Evolutionary conservation across 2,888 invertebrate species (phyloP), one percentile per base, ranked within the genome.

Genomic region (Mellilla xanthometata): DNA sequence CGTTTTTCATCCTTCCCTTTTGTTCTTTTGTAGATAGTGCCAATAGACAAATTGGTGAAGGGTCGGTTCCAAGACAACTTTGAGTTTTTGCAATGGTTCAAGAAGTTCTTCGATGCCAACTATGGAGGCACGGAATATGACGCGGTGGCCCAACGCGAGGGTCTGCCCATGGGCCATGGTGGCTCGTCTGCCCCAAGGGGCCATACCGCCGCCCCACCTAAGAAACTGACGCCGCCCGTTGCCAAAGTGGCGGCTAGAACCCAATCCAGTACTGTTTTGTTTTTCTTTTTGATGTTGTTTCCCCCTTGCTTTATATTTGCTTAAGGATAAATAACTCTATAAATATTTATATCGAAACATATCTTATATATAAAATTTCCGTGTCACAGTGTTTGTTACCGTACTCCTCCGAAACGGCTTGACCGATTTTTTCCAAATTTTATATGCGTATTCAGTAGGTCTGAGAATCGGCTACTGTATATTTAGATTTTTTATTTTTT

Each of bases 1-100:
- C 63, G 51, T 68, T 76, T 75, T 73, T 76, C 76, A 72, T 61
- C 31, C 65, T 72, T 74, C 65, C 68, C 69, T 74, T 77, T 74
- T 68, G 82, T 85, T 87, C 77, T 83, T 87, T 91, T 91, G 76
- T 93, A 97, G 96, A 95, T 96, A 85, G 95, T 97, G 78, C 95
- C 97, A 66, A 96, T 97, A 81, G 97, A 97, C 91, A 95, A 92
- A 90, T 93, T 99, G 92, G 96, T 98, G 86, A 99, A 98, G 92
- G 98, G 97, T 85, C 95, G 97, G 72, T 99, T 99, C 92, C 99
- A 99, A 93, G 99, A 99, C 93, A 99, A 99, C 92, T 99, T 99
- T 93, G 99, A 99, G 90, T 99, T 99, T 91, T 95, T 99, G 72
- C 99, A 99, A 92, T 99, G 99, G 99, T 99, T 99, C 93, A 99